These are phyloP conservation scores for Drosophila littoralis DNA, from an alignment of 1,140 invertebrate genomes.

Conservation along the genomic window DNA sequence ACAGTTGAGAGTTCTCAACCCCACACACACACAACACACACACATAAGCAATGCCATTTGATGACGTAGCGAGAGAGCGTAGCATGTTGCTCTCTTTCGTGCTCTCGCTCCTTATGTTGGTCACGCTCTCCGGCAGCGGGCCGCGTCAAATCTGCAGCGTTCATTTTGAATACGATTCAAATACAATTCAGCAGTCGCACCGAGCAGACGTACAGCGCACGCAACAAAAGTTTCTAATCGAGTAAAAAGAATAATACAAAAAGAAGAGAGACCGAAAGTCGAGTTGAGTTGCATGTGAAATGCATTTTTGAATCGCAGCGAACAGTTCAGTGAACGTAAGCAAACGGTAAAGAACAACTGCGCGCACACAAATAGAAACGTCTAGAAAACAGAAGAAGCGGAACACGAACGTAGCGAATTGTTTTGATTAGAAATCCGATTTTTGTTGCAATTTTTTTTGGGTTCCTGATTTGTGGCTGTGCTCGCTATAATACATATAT, in stretches of 20 bases:
- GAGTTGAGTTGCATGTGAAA: slow-evolving; percentile 22
- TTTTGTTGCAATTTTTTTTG: slow-evolving; percentile 1
- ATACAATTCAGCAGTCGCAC: slow-evolving; percentile 45
- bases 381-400: not conserved
- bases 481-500: not conserved
- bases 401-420: not conserved
- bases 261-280: slow-evolving; percentile 14
- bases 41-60: not conserved
- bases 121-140: slow-evolving; percentile 17
- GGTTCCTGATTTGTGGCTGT: not conserved
- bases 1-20: slow-evolving; percentile 2
- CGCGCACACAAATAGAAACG: slow-evolving; percentile 24
- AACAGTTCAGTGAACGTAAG: slow-evolving; percentile 12
- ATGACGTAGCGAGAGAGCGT: slow-evolving; percentile 34
- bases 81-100: not conserved
- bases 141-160: slow-evolving; percentile 35
- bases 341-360: slow-evolving; percentile 1
- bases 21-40: slow-evolving; percentile 14
- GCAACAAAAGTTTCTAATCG: slow-evolving; percentile 1
- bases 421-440: not conserved
- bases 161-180: slow-evolving; percentile 45
- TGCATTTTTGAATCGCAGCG: slow-evolving; percentile 9
- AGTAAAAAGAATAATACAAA: slow-evolving; percentile 1
- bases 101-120: slow-evolving; percentile 9
- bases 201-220: slow-evolving; percentile 34